Conservation (phyloP, 2,888 invertebrate species). For the Pyrrhia umbra region DNA sequence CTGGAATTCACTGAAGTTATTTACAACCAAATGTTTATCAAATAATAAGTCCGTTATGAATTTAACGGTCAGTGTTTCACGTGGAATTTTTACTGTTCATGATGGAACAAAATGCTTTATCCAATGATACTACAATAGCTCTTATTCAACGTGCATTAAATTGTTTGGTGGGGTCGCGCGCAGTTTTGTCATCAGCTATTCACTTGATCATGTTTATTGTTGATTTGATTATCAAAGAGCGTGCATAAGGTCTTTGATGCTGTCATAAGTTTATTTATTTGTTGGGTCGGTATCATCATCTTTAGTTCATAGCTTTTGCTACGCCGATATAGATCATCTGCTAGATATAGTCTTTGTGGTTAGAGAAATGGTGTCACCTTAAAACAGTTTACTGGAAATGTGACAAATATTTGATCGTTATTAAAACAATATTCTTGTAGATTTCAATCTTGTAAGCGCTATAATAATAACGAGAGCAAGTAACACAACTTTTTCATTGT, state of each 20-base stretch:
- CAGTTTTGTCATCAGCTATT: conserved; percentile 4
- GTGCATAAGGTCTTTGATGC: too few relatives aligned
- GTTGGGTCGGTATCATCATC: background rate
- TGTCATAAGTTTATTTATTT: background rate
- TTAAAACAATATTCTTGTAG: conserved; percentile 18
- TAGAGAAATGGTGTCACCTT: background rate
- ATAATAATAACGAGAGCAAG: conserved; percentile 55
- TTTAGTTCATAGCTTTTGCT: background rate
- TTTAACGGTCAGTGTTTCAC: conserved; percentile 21
- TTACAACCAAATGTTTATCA: conserved; percentile 45
- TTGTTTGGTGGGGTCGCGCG: conserved; percentile 18
- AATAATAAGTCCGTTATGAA: conserved; percentile 48
- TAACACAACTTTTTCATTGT: conserved; percentile 59
- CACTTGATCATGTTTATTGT: background rate
- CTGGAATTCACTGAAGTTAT: conserved; percentile 49
- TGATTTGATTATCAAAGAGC: conserved; percentile 26
- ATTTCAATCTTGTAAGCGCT: conserved; percentile 35
- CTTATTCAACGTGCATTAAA: conserved; percentile 24
- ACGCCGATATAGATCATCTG: background rate
- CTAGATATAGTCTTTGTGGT: background rate
- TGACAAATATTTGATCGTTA: too few relatives aligned
- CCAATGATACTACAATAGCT: conserved; percentile 13
- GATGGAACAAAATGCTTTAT: conserved; percentile 8
- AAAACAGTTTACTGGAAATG: background rate
- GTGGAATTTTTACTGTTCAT: conserved; percentile 18